Evolutionary conservation across 1,140 invertebrate species (phyloP), one percentile per base, ranked within the genome.

Genomic region (Lordiphosa collinella): DNA sequence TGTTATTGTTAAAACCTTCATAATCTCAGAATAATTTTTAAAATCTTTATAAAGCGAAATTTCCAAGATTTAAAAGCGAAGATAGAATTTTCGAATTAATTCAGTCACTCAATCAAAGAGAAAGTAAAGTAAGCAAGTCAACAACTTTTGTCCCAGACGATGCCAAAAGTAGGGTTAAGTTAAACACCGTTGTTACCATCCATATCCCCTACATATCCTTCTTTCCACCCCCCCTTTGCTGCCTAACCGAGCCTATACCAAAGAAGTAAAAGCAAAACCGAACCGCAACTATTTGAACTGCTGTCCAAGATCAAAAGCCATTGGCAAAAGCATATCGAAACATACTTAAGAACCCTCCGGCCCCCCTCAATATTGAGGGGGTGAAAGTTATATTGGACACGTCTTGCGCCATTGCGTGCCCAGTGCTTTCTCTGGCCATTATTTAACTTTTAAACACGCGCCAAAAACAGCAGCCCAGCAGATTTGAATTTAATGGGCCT

Each of bases 401-500:
- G 78, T 84, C 72, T 72, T 73, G 78, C 67, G 63, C 72, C 76
- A 82, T 82, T 84, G 78, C 72, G 71, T 60, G 76, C 50, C 64
- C 71, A 60, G 62, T 63, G 57, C 61, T 60, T 66, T 61, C 68
- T 58, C 61, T 60, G 71, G 61, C 68, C 62, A 84, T 82, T 82
- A 82, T 84, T 82, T 82, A 82, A 82, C 78, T 82, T 82, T 82
- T 82, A 82, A 82, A 76, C 76, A 82, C 76, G 76, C 78, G 64
- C 71, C 78, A 63, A 55, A 58, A 59, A 75, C 53, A 80, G 70
- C 66, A 82, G 43, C 16, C 41, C 44, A 51, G 47, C 72, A 76
- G 76, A 82, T 82, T 82, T 82, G 72, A 82, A 84, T 82, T 82
- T 82, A 82, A 82, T 82, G 76, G 78, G 37, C 66, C 75, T 57